Conservation (phyloP, 2,888 invertebrate species). For the Danaus chrysippus region DNA sequence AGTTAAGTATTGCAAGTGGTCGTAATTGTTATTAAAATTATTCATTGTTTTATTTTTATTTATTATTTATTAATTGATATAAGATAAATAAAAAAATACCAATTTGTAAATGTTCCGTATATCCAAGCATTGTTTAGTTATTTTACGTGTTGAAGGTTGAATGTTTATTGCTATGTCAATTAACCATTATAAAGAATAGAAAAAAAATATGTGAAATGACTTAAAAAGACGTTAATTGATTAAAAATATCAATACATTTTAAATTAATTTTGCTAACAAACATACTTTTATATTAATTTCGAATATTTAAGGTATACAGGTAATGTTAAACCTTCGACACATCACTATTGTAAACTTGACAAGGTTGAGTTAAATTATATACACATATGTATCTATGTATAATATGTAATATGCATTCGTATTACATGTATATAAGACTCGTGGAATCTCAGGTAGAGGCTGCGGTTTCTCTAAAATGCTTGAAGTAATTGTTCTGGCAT, state of each 20-base stretch:
- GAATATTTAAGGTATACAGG: too few relatives aligned
- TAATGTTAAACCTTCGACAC: constrained; percentile 11
- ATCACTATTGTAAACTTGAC: constrained; percentile 9
- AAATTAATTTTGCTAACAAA: too few relatives aligned
- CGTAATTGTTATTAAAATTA: too few relatives aligned
- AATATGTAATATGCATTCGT: constrained; percentile 22
- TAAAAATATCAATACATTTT: too few relatives aligned
- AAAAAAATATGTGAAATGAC: background rate
- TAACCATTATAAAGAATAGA: background rate
- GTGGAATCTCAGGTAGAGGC: constrained; percentile 33
- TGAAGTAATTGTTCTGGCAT: constrained; percentile 67
- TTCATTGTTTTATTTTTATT: too few relatives aligned
- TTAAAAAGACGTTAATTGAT: too few relatives aligned
- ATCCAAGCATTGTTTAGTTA: background rate
- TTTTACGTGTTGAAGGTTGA: constrained; percentile 4
- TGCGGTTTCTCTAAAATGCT: constrained; percentile 64
- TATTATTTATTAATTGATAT: too few relatives aligned
- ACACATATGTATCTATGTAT: constrained; percentile 16
- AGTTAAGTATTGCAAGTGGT: too few relatives aligned
- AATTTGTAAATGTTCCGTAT: too few relatives aligned
- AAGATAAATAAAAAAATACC: too few relatives aligned
- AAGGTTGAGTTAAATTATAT: constrained; percentile 25
- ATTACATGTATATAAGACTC: constrained; percentile 25
- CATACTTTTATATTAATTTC: too few relatives aligned
- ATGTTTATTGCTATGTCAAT: constrained; percentile 2